These are phyloP conservation scores for Pyrocephalus nanus DNA, from an alignment of 2,797 vertebrate species.

Conservation along the genomic window DNA sequence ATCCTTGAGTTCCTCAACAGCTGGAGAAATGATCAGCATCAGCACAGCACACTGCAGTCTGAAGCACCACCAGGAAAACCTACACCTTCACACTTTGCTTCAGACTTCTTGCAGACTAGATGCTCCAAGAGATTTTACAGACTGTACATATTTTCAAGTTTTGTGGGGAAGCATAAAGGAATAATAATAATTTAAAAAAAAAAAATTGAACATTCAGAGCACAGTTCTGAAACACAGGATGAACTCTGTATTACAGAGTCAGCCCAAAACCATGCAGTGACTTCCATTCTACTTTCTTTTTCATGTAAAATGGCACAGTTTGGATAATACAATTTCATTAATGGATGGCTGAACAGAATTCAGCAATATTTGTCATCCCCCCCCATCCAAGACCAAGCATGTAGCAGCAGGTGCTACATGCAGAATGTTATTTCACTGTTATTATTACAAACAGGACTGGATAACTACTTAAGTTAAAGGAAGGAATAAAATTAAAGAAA, in stretches of 20 bases:
- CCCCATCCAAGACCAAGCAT: background rate
- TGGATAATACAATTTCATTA: background rate
- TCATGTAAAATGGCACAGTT: background rate
- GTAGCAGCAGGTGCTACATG: background rate
- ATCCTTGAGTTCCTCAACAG: background rate
- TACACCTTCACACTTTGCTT: background rate
- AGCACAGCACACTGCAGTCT: background rate
- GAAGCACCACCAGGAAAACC: background rate
- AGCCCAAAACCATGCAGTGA: background rate
- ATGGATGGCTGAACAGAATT: background rate
- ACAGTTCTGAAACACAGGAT: background rate
- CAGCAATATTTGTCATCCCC: background rate
- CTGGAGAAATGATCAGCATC: background rate
- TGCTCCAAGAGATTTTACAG: background rate
- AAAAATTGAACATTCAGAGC: background rate
- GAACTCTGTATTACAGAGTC: background rate
- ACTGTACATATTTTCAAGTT: background rate
- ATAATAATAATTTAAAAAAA: background rate
- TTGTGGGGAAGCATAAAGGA: background rate
- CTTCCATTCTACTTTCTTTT: background rate
- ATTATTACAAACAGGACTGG: slow-evolving; percentile 6
- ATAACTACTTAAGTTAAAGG: background rate
- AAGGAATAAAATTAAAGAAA: background rate
- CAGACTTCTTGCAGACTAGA: background rate
- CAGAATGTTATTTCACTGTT: background rate